Conservation (phyloP, 2,888 invertebrate species). For the Dendrolimus houi region DNA sequence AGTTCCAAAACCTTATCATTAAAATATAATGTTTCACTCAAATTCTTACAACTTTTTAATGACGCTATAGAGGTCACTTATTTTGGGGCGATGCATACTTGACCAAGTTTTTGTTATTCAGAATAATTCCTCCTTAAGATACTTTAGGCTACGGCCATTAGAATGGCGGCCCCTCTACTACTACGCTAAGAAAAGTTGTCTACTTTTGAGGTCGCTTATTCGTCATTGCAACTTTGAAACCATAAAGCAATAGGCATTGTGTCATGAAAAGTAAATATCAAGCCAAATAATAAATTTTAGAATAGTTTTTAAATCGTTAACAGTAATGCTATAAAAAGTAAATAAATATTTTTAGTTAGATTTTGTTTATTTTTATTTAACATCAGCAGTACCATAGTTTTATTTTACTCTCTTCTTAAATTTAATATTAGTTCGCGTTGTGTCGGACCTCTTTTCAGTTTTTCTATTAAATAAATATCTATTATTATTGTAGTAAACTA, state of each 20-base stretch:
- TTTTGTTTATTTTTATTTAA: no score
- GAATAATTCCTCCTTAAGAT: conserved; percentile 10
- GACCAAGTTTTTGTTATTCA: conserved; percentile 27
- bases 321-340: no score
- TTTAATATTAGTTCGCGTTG: no score
- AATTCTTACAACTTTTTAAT: conserved; percentile 47
- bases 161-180: conserved; percentile 33
- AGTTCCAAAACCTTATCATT: not conserved
- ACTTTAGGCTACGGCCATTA: conserved; percentile 18
- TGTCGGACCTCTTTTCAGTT: no score
- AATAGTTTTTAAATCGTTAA: no score
- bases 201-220: conserved; percentile 43
- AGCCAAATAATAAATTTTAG: no score
- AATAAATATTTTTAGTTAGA: no score
- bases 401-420: no score
- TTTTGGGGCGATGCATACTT: conserved; percentile 27
- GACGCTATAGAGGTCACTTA: conserved; percentile 23
- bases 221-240: conserved; percentile 19
- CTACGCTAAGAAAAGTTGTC: conserved; percentile 42
- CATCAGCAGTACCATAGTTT: no score
- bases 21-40: conserved; percentile 23
- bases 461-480: no score
- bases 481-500: no score
- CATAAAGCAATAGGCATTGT: conserved; percentile 9
- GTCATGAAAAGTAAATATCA: no score